Percentiles rank a stretch among this genome's conserved stretches.
Conservation (phyloP, 2,797 vertebrate genomes). For the Todus mexicanus region DNA sequence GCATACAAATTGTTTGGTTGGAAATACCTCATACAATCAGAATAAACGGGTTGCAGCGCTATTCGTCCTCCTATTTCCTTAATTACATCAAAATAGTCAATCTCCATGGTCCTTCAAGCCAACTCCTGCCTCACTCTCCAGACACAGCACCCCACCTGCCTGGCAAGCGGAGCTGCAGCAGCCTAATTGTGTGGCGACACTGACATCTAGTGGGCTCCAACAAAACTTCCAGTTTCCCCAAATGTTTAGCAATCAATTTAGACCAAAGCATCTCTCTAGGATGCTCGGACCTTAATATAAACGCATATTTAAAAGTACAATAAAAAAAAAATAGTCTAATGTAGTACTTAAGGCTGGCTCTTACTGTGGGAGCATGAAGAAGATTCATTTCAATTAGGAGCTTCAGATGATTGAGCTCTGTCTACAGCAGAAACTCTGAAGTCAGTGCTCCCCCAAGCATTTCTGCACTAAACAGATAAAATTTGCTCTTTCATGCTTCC, state of each 20-base stretch:
- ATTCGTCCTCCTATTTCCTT: too few species aligned
- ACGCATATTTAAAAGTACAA: background rate
- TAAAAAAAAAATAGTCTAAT: background rate
- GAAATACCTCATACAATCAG: background rate
- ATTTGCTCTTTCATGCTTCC: background rate
- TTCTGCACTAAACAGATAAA: background rate
- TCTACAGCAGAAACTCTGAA: background rate
- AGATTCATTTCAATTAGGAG: background rate
- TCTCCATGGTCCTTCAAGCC: too few species aligned
- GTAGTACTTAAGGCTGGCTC: background rate
- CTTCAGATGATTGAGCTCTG: background rate
- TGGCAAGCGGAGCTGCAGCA: background rate
- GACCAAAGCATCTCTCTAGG: background rate
- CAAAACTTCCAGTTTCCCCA: background rate
- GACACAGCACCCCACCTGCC: too few species aligned
- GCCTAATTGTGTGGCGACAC: background rate
- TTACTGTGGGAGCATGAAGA: background rate
- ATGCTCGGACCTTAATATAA: background rate
- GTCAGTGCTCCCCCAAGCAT: background rate
- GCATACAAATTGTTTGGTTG: background rate
- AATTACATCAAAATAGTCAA: too few species aligned
- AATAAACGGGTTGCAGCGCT: background rate
- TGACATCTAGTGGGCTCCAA: slow-evolving; percentile 68
- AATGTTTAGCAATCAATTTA: background rate
- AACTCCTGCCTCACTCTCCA: background rate